These are phyloP conservation scores for Sinocyclocheilus rhinocerous DNA, from an alignment of 2,113 vertebrate species.

Conservation along the genomic window DNA sequence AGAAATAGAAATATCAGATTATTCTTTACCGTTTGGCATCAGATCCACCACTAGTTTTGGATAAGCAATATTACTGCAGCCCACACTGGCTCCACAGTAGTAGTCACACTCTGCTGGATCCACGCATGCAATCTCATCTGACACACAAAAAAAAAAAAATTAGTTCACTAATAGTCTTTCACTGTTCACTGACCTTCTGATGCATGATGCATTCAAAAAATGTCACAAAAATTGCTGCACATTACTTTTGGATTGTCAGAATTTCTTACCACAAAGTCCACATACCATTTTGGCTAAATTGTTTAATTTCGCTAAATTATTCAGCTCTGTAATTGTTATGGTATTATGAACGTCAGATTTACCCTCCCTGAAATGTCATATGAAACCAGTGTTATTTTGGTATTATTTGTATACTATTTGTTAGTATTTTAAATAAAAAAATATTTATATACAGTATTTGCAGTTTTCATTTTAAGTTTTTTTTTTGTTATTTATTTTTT, in stretches of 20 bases:
- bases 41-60: conserved; percentile 91
- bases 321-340: neutral
- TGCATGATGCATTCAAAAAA: neutral
- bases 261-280: neutral
- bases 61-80: conserved; percentile 92
- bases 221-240: neutral
- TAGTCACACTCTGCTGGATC: conserved; percentile 75
- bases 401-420: neutral
- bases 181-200: neutral
- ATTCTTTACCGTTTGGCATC: conserved; percentile 86
- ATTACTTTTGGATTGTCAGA: neutral
- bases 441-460: too few relatives aligned
- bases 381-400: neutral
- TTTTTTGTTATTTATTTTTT: too few relatives aligned
- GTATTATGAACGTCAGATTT: neutral
- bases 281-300: too few relatives aligned
- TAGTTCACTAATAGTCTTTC: neutral
- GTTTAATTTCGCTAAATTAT: too few relatives aligned
- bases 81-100: conserved; percentile 81
- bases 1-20: neutral
- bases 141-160: neutral
- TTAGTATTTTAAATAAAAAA: too few relatives aligned
- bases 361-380: neutral
- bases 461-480: too few relatives aligned
- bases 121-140: conserved; percentile 88